Percentiles rank a stretch among this genome's conserved stretches.
These are phyloP conservation scores for Arrhamphus sclerolepis DNA, from an alignment of 2,797 vertebrate genomes.

Conservation along the genomic window DNA sequence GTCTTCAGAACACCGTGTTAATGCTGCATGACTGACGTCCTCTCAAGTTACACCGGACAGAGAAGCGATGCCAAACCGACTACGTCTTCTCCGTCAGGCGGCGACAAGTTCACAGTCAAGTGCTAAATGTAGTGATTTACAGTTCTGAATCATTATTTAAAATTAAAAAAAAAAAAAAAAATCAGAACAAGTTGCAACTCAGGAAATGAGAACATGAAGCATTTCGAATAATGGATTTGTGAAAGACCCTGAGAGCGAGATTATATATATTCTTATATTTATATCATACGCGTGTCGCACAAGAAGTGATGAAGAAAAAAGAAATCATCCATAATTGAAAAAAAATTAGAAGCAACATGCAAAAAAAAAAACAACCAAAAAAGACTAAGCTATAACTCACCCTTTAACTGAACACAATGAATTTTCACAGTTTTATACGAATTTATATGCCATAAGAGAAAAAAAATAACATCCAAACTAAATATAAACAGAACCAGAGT, in stretches of 20 bases:
- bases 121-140: conserved; percentile 96
- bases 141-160: conserved; percentile 68
- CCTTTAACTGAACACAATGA: conserved; percentile 91
- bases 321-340: conserved; percentile 82
- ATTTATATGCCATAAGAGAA: conserved; percentile 62
- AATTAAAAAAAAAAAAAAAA: conserved; percentile 38
- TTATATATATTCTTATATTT: conserved; percentile 51
- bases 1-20: conserved; percentile 53
- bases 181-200: conserved; percentile 84
- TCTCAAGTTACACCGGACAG: background rate
- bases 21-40: conserved; percentile 55
- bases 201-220: conserved; percentile 75
- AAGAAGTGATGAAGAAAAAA: conserved; percentile 71
- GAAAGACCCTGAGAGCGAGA: conserved; percentile 96
- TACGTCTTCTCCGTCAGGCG: conserved; percentile 48
- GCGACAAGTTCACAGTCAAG: conserved; percentile 89
- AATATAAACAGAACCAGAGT: conserved; percentile 81
- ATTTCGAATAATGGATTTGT: conserved; percentile 74
- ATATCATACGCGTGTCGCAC: conserved; percentile 41
- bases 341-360: conserved; percentile 93
- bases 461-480: conserved; percentile 82
- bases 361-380: conserved; percentile 64
- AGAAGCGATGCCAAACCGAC: conserved; percentile 28
- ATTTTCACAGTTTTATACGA: conserved; percentile 95
- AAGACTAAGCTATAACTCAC: conserved; percentile 91